These are phyloP conservation scores for Drosophila sproati DNA, from an alignment of 1,140 invertebrate species.

Conservation along the genomic window DNA sequence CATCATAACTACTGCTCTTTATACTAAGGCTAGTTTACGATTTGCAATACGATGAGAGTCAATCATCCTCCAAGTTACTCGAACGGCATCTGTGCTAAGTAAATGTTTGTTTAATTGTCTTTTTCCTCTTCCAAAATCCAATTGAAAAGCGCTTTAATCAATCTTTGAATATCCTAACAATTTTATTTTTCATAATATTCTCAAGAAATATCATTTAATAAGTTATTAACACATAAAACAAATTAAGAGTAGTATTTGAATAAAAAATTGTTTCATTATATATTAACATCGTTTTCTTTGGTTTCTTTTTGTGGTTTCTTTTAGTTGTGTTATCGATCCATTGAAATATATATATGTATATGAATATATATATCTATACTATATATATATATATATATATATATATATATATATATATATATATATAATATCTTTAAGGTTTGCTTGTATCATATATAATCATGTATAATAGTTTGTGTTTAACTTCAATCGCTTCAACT, in stretches of 20 bases:
- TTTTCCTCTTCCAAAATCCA: background rate
- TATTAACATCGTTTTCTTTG: constrained; percentile 70
- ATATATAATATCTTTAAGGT: constrained; percentile 26
- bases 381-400: constrained; percentile 22
- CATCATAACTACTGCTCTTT: too few species aligned
- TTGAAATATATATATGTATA: constrained; percentile 79
- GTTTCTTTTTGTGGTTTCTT: constrained; percentile 55
- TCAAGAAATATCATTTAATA: constrained; percentile 82
- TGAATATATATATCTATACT: constrained; percentile 34
- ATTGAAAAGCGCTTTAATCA: constrained; percentile 2
- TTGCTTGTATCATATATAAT: constrained; percentile 32
- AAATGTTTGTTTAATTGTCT: background rate
- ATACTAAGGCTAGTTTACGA: too few species aligned
- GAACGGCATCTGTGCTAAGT: too few species aligned
- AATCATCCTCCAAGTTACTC: too few species aligned
- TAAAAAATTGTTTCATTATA: constrained; percentile 79
- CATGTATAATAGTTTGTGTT: constrained; percentile 30
- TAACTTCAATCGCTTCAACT: constrained; percentile 57
- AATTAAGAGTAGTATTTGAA: constrained; percentile 82
- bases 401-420: background rate
- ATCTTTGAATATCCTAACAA: constrained; percentile 79
- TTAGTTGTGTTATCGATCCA: constrained; percentile 68
- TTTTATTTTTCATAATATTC: constrained; percentile 74
- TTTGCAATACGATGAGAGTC: too few species aligned
- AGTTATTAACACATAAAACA: constrained; percentile 82